These are phyloP conservation scores for Conger conger DNA, from an alignment of 2,113 vertebrate species.

Conservation along the genomic window DNA sequence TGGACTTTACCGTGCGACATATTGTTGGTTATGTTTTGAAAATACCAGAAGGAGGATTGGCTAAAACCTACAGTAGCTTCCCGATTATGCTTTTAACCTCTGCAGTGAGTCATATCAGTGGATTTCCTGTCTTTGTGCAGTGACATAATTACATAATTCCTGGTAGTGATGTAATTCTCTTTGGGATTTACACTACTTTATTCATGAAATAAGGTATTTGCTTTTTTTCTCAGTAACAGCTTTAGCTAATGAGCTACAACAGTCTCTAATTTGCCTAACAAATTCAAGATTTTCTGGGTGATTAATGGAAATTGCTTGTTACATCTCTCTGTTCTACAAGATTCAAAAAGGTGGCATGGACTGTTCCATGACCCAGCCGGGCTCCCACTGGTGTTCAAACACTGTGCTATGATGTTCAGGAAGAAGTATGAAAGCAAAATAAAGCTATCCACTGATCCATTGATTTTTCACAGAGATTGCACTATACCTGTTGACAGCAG, in stretches of 20 bases:
- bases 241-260: not conserved
- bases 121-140: not conserved
- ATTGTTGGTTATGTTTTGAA: too few relatives aligned
- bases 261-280: not conserved
- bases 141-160: not conserved
- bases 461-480: not conserved
- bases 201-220: too few relatives aligned
- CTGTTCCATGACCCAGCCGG: not conserved
- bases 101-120: not conserved
- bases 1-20: not conserved
- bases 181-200: too few relatives aligned
- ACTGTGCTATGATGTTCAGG: not conserved
- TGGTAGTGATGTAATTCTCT: too few relatives aligned
- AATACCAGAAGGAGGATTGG: too few relatives aligned
- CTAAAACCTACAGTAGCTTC: not conserved
- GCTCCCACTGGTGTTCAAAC: not conserved
- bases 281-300: not conserved
- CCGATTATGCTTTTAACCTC: not conserved
- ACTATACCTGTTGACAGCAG: not conserved
- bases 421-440: not conserved
- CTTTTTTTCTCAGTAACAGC: not conserved
- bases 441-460: not conserved
- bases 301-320: not conserved
- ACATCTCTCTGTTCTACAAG: not conserved
- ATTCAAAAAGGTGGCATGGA: not conserved